These are phyloP conservation scores for Hyposoter didymator DNA, from an alignment of 2,888 invertebrate genomes.

Conservation along the genomic window DNA sequence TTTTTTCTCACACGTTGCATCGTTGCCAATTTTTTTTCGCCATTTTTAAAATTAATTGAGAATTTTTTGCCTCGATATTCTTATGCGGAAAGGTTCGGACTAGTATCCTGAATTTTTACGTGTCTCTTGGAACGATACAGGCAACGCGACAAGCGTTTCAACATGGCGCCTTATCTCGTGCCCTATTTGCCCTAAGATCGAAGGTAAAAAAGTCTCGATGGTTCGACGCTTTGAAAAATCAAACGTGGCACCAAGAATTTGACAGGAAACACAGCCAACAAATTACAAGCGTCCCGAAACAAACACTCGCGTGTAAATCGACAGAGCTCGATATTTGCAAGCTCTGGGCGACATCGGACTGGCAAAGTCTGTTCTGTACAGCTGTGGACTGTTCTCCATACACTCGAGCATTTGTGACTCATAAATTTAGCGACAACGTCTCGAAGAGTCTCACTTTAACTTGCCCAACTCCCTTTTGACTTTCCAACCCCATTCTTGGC, in stretches of 20 bases:
- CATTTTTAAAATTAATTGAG: too few species aligned
- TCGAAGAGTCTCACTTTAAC: conserved; percentile 14
- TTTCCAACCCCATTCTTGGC: conserved; percentile 34
- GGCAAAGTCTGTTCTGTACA: conserved; percentile 26
- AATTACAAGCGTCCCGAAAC: conserved; percentile 1
- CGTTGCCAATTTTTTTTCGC: too few species aligned
- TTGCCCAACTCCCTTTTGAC: conserved; percentile 1
- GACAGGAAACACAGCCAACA: not conserved
- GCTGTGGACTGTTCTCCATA: conserved; percentile 32
- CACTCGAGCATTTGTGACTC: conserved; percentile 26
- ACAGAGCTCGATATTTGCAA: conserved; percentile 1
- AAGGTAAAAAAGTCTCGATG: too few species aligned
- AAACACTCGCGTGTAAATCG: not conserved
- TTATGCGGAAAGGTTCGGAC: too few species aligned
- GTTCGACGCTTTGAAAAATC: not conserved
- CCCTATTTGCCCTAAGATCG: too few species aligned
- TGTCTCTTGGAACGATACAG: too few species aligned
- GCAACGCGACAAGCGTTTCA: too few species aligned
- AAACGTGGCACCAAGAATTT: not conserved
- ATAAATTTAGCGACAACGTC: conserved; percentile 49
- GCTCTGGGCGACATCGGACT: not conserved
- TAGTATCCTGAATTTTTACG: too few species aligned
- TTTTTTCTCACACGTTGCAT: too few species aligned
- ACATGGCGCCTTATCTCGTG: too few species aligned
- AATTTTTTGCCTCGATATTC: too few species aligned